A percentile compares a stretch with the other conserved stretches of the same genome.
These are phyloP conservation scores for Brachyptera putata DNA, from an alignment of 2,888 invertebrate species.

Conservation along the genomic window DNA sequence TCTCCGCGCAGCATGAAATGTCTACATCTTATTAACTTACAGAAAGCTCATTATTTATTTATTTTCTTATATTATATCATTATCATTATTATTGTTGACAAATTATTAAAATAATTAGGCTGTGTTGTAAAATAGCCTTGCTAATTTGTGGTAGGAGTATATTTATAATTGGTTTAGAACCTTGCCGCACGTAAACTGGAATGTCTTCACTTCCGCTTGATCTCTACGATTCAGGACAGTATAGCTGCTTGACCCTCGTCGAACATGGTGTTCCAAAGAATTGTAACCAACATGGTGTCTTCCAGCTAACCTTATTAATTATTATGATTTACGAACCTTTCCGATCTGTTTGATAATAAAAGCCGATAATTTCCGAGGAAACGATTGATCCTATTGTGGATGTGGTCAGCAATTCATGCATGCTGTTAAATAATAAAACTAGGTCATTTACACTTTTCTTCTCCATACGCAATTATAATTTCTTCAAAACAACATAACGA, in stretches of 20 bases:
- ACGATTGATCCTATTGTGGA: background rate
- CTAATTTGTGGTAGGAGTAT: conserved; percentile 20
- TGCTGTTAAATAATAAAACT: conserved; percentile 8
- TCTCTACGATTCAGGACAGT: background rate
- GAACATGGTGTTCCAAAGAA: background rate
- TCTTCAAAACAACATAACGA: conserved; percentile 15
- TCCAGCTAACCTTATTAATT: background rate
- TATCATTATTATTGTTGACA: conserved; percentile 2
- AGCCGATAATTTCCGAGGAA: background rate
- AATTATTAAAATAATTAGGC: conserved; percentile 17
- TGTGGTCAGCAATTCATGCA: background rate
- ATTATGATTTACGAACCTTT: background rate
- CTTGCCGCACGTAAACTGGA: conserved; percentile 4
- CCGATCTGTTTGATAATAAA: background rate
- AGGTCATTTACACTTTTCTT: conserved; percentile 13
- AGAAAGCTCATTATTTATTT: conserved; percentile 12
- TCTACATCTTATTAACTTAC: no score
- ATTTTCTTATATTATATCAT: background rate
- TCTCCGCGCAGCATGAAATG: no score
- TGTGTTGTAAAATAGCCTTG: background rate
- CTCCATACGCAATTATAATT: background rate
- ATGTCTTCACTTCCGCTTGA: conserved; percentile 10
- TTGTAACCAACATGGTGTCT: background rate
- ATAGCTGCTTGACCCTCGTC: background rate
- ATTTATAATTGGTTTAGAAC: conserved; percentile 4